phyloP scores from a whole-genome alignment of 2,888 invertebrate species.

The Macaria notata region DNA sequence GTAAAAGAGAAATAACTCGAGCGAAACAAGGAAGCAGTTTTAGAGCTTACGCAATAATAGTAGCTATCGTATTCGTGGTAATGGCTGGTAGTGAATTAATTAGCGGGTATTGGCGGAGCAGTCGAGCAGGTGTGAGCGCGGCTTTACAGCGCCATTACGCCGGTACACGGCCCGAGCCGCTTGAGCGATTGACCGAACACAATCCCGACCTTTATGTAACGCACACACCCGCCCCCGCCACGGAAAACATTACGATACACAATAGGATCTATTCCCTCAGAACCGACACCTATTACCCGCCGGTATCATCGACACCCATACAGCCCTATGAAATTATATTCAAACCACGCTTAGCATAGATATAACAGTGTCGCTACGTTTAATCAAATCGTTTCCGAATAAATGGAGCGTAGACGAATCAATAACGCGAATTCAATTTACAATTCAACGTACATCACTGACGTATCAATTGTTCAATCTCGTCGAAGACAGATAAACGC shows the following conservation, averaged over 20 bases:
- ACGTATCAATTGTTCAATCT: slow-evolving; percentile 81
- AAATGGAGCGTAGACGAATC: slow-evolving; percentile 74
- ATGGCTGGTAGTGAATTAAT: slow-evolving; percentile 71
- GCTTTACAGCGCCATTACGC: slow-evolving; percentile 69
- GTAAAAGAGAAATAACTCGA: slow-evolving; percentile 52
- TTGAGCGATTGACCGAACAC: slow-evolving; percentile 61
- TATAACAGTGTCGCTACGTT: slow-evolving; percentile 58
- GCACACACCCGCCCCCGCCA: slow-evolving; percentile 34
- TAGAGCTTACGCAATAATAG: slow-evolving; percentile 53
- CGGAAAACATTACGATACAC: slow-evolving; percentile 36
- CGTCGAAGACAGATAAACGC: slow-evolving; percentile 78
- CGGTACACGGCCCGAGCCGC: slow-evolving; percentile 55
- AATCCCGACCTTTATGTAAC: slow-evolving; percentile 39
- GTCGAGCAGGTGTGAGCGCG: slow-evolving; percentile 64
- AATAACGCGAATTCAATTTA: slow-evolving; percentile 78
- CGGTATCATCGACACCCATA: slow-evolving; percentile 39
- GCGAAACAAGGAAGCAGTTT: slow-evolving; percentile 51
- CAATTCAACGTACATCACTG: slow-evolving; percentile 76
- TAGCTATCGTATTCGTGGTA: slow-evolving; percentile 61
- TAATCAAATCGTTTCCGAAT: slow-evolving; percentile 74
- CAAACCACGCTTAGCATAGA: slow-evolving; percentile 57
- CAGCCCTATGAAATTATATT: slow-evolving; percentile 52
- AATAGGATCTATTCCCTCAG: slow-evolving; percentile 36
- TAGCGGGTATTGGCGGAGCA: slow-evolving; percentile 55
- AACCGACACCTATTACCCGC: slow-evolving; percentile 24